Conservation (phyloP, 1,140 invertebrate genomes). For the Luehdorfia chinensis region DNA sequence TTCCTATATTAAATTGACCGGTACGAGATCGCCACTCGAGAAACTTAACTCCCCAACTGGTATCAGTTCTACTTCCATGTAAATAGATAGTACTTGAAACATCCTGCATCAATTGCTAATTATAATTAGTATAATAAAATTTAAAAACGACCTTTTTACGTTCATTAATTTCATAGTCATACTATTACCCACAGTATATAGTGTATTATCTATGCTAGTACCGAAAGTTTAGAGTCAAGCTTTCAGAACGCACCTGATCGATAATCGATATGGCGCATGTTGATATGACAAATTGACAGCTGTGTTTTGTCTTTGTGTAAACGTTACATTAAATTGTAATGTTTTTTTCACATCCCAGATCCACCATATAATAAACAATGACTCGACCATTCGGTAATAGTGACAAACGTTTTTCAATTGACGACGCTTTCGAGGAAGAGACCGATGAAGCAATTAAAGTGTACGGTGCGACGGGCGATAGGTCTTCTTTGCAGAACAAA, state of each 20-base stretch:
- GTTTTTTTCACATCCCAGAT: conserved; percentile 54
- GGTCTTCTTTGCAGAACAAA: conserved; percentile 75
- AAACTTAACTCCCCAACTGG: no score
- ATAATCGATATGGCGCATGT: conserved; percentile 69
- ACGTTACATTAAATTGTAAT: conserved; percentile 51
- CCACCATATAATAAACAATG: conserved; percentile 58
- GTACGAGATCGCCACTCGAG: no score
- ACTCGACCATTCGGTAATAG: conserved; percentile 63
- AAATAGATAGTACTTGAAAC: no score
- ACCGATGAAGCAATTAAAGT: conserved; percentile 87
- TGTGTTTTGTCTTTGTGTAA: conserved; percentile 58
- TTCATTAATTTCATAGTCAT: no score
- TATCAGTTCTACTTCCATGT: no score
- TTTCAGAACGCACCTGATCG: conserved; percentile 26
- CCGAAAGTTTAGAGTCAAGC: no score
- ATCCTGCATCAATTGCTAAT: no score
- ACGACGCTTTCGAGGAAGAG: conserved; percentile 90
- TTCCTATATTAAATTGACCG: no score
- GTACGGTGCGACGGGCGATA: conserved; percentile 83
- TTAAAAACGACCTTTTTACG: no score
- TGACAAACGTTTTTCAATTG: conserved; percentile 85
- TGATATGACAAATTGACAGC: conserved; percentile 69
- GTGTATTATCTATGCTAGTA: no score
- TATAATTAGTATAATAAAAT: no score
- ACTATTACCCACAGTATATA: no score